Conservation (phyloP, 1,140 invertebrate genomes). For the Drosophila ficusphila region DNA sequence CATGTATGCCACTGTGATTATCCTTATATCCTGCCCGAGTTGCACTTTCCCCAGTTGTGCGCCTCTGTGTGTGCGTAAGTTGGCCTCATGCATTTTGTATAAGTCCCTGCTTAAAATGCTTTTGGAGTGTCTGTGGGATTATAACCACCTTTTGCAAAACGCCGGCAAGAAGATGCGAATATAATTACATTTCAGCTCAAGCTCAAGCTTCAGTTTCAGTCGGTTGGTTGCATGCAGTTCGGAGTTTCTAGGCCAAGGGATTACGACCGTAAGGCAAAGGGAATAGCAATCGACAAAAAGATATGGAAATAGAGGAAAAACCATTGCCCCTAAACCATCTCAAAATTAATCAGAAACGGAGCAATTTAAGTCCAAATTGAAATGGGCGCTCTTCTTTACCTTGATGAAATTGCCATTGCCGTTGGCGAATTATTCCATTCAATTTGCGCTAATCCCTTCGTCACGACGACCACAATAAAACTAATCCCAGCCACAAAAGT, state of each 20-base stretch:
- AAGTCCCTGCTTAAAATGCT: conserved; percentile 54
- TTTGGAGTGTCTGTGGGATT: conserved; percentile 45
- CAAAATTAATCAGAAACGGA: conserved; percentile 1
- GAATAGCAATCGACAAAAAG: neutral
- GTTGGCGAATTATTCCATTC: conserved; percentile 38
- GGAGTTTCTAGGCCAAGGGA: conserved; percentile 10
- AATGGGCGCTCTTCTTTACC: conserved; percentile 55
- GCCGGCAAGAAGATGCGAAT: conserved; percentile 20
- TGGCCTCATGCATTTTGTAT: conserved; percentile 53
- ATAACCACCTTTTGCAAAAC: conserved; percentile 38
- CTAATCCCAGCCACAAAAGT: conserved; percentile 39
- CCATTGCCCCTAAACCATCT: conserved; percentile 9
- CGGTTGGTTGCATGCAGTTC: neutral
- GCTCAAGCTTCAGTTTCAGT: conserved; percentile 10
- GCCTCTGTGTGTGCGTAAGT: conserved; percentile 17
- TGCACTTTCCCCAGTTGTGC: neutral
- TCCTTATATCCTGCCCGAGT: neutral
- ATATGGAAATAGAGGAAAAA: neutral
- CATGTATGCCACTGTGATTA: conserved; percentile 15
- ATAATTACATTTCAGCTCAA: conserved; percentile 53
- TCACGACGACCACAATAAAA: conserved; percentile 23
- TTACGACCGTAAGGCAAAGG: neutral
- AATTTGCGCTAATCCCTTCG: conserved; percentile 64
- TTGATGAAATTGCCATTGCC: neutral
- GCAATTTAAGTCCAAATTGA: neutral